Conservation (phyloP, 2,888 invertebrate genomes). For the Drosophila anomelani region DNA sequence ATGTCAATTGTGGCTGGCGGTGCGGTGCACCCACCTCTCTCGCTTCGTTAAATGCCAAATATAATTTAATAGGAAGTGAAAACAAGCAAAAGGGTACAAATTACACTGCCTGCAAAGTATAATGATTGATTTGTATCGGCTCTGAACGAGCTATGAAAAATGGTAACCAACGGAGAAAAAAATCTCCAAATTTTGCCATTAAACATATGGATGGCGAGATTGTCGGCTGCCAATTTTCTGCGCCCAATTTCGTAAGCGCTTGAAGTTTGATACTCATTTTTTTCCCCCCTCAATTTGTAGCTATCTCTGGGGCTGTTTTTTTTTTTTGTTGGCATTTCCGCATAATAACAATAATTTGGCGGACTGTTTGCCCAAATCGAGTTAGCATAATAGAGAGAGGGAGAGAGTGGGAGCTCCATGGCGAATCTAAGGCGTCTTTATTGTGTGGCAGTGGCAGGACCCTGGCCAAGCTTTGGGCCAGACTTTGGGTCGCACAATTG, state of each 20-base stretch:
- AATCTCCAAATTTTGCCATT: slow-evolving; percentile 58
- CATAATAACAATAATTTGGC: slow-evolving; percentile 79
- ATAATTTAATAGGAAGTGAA: slow-evolving; percentile 80
- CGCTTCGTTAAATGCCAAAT: slow-evolving; percentile 76
- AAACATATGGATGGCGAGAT: slow-evolving; percentile 54
- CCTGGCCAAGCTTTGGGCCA: slow-evolving; percentile 16
- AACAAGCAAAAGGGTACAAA: slow-evolving; percentile 79
- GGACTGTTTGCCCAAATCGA: slow-evolving; percentile 78
- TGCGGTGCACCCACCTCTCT: slow-evolving; percentile 63
- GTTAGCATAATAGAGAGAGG: slow-evolving; percentile 71
- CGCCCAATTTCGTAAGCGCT: slow-evolving; percentile 61
- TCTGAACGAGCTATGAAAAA: slow-evolving; percentile 65
- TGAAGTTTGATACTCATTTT: slow-evolving; percentile 24
- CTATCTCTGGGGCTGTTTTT: slow-evolving; percentile 34
- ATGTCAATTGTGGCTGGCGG: slow-evolving; percentile 65
- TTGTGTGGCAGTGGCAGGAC: slow-evolving; percentile 48
- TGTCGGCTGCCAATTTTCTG: slow-evolving; percentile 56
- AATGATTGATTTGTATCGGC: slow-evolving; percentile 79
- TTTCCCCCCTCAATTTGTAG: slow-evolving; percentile 23
- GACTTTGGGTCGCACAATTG: slow-evolving; percentile 28
- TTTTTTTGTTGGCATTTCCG: slow-evolving; percentile 54
- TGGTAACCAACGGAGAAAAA: slow-evolving; percentile 23
- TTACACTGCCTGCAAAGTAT: slow-evolving; percentile 67
- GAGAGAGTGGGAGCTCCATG: slow-evolving; percentile 17
- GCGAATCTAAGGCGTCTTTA: slow-evolving; percentile 41